Percentiles rank a stretch among this genome's conserved stretches.
These are phyloP conservation scores for Pocillopora verrucosa DNA, from an alignment of 64 coral and sea anemone species.

Conservation along the genomic window DNA sequence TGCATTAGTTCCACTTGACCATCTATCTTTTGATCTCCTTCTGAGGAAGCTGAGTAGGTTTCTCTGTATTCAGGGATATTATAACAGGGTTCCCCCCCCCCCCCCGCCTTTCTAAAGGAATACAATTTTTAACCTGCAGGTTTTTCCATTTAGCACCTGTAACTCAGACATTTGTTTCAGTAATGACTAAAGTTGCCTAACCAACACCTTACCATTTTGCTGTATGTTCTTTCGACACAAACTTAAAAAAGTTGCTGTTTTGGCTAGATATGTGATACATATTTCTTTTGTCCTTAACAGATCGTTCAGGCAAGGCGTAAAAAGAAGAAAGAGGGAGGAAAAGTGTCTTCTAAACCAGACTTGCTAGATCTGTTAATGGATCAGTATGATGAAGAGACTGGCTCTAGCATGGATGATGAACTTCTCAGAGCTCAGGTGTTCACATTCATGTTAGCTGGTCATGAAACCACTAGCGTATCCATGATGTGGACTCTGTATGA, in stretches of 20 bases:
- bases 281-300: neutral
- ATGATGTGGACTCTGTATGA: conserved; percentile 68
- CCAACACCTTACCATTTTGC: too few relatives aligned
- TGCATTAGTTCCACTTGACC: too few relatives aligned
- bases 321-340: conserved; percentile 1
- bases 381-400: conserved; percentile 4
- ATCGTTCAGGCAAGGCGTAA: neutral
- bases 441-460: conserved; percentile 52
- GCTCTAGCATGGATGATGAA: conserved; percentile 42
- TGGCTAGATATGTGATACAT: neutral
- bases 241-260: neutral
- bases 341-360: conserved; percentile 2
- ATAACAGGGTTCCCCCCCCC: too few relatives aligned
- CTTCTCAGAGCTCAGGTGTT: conserved; percentile 31
- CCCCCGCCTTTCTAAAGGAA: too few relatives aligned
- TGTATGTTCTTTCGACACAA: too few relatives aligned
- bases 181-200: too few relatives aligned
- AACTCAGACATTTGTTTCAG: too few relatives aligned
- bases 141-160: too few relatives aligned
- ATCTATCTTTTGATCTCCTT: too few relatives aligned
- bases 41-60: too few relatives aligned
- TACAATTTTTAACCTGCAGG: too few relatives aligned
- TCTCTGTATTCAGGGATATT: too few relatives aligned
- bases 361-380: conserved; percentile 17
- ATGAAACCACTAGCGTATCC: conserved; percentile 69